Evolutionary conservation across 2,888 invertebrate genomes (phyloP).

Genomic region (Amblyjoppa proteus): DNA sequence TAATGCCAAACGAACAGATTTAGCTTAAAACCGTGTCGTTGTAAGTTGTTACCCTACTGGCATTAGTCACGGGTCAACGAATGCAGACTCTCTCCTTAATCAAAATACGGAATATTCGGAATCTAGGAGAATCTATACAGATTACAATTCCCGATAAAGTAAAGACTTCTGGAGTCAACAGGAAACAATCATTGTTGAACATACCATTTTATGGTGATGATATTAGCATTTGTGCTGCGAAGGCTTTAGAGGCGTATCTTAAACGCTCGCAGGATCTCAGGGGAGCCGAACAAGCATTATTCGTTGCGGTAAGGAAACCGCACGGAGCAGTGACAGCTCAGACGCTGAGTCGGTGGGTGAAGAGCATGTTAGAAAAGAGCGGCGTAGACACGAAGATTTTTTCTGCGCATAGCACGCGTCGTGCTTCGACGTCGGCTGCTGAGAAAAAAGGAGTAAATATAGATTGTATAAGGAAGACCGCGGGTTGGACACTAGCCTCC

Average conservation of each 20-base stretch:
- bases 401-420: slow-evolving; percentile 49
- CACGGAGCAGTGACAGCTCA: slow-evolving; percentile 32
- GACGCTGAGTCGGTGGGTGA: slow-evolving; percentile 51
- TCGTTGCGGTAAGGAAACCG: background rate
- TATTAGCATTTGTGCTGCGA: slow-evolving; percentile 48
- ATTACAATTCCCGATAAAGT: slow-evolving; percentile 58
- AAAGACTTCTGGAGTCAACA: slow-evolving; percentile 49
- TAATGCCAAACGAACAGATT: background rate
- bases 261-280: slow-evolving; percentile 1
- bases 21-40: slow-evolving; percentile 41
- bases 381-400: slow-evolving; percentile 51
- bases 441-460: slow-evolving; percentile 7
- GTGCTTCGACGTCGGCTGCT: slow-evolving; percentile 39
- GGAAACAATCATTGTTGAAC: slow-evolving; percentile 48
- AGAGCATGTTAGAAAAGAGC: slow-evolving; percentile 27
- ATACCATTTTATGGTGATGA: slow-evolving; percentile 48
- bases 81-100: slow-evolving; percentile 65
- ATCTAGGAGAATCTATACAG: slow-evolving; percentile 33
- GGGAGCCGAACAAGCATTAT: background rate
- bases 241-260: slow-evolving; percentile 42
- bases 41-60: slow-evolving; percentile 55
- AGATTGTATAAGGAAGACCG: slow-evolving; percentile 1
- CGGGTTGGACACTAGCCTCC: background rate
- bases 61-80: background rate
- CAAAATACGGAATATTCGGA: slow-evolving; percentile 56